Evolutionary conservation across 2,797 vertebrate genomes (phyloP), one percentile per base, ranked within the genome.

Genomic region (Catostomus latipinnis): DNA sequence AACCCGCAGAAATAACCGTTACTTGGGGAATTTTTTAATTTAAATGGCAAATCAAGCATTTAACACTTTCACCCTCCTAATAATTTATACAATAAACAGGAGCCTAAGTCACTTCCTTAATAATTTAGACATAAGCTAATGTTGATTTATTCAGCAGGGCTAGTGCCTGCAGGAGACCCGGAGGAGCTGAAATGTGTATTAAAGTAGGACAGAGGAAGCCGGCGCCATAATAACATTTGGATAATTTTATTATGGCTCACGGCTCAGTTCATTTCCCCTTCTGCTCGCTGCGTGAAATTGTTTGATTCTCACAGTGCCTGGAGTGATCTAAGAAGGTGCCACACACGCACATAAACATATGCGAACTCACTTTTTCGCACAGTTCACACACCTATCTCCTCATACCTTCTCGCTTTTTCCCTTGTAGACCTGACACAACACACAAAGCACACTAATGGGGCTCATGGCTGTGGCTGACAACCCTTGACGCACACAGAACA

Each of bases 51-150:
- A 71, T 68, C 73, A 70, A 82, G 79, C 83, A 81, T 87, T 82
- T 88, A 87, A 82, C 81, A 80, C 75, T 81, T 87, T 84, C 67
- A 86, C 72, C 79, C 71, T 53, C 56, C 43, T 56, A 96, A 97
- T 98, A 98, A 98, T 97, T 97, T 96, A 97, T 97, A 97, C 95
- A 96, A 98, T 98, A 98, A 98, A 97, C 96, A 97, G 93, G 90
- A 94, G 96, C 96, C 96, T 97, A 96, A 97, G 96, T 95, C 95
- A 96, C 94, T 96, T 95, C 95, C 93, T 95, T 96, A 97, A 98
- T 98, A 98, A 98, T 98, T 98, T 98, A 98, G 96, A 98, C 96
- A 96, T 98, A 98, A 98, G 97, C 97, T 98, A 98, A 98, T 97
- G 96, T 98, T 98, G 97, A 98, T 98, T 98, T 98, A 98, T 98